Evolutionary conservation across 2,888 invertebrate genomes (phyloP), one percentile per base, ranked within the genome.

Genomic region (Eupithecia pulchellata): DNA sequence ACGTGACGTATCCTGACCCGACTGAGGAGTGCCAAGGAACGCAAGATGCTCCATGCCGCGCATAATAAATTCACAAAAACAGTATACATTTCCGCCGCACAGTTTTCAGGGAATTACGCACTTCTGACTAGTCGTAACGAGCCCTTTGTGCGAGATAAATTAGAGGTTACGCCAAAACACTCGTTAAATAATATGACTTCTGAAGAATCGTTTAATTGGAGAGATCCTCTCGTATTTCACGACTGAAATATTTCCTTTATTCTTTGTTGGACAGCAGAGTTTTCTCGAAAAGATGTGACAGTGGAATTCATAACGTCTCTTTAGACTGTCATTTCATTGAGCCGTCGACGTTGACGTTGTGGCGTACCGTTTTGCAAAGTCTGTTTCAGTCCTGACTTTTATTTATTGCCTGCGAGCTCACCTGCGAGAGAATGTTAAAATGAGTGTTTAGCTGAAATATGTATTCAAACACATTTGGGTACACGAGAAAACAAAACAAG

Each of bases 241-340:
- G 81, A 84, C 79, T 86, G 88, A 87, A 88, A 89, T 20, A 89
- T 90, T 89, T 87, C 81, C 82, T 78, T 81, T 84, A 9, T 47
- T 84, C 85, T 89, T 91, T 91, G 89, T 91, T 84, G 80, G 84
- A 81, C 82, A 84, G 80, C 81, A 80, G 82, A 81, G 82, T 84
- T 84, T 78, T 82, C 81, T 82, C 81, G 85, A 84, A 86, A 69
- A 66, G 69, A 76, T 75, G 69, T 83, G 83, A 83, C 81, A 81
- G 81, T 75, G 80, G 78, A 78, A 84, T 81, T 86, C 82, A 84
- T 85, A 85, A 84, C 80, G 68, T 65, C 75, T 72, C 68, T 75
- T 68, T 71, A 75, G 75, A 78, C 76, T 80, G 75, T 77, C 77
- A 74, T 82, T 81, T 78, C 76, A 76, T 78, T 78, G 77, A 73